Conservation (phyloP, 2,797 vertebrate species). For the Cryptoprocta ferox region DNA sequence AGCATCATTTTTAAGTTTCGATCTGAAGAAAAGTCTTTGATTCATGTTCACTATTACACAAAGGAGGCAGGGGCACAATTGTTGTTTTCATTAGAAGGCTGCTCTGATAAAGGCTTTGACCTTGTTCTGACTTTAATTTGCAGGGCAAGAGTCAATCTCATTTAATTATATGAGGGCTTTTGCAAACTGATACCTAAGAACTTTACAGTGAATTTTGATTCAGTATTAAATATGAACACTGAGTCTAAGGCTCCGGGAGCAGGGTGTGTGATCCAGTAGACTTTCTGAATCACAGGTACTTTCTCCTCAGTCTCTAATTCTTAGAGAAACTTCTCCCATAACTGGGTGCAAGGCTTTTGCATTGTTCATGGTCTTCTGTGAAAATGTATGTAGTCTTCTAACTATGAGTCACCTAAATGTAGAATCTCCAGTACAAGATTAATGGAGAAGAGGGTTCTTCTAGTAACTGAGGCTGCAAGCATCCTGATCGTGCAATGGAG, state of each 20-base stretch:
- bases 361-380: conserved; percentile 2
- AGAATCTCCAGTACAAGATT: background rate
- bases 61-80: background rate
- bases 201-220: conserved; percentile 58
- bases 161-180: conserved; percentile 52
- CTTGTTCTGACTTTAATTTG: conserved; percentile 61
- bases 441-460: background rate
- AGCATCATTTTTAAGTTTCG: conserved; percentile 47
- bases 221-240: background rate
- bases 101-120: background rate
- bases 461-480: background rate
- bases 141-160: conserved; percentile 51
- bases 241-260: conserved; percentile 43
- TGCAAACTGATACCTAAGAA: conserved; percentile 42
- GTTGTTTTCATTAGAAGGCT: background rate
- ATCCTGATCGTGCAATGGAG: background rate
- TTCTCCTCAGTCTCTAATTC: conserved; percentile 28
- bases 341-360: conserved; percentile 41
- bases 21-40: background rate
- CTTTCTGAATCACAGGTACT: background rate
- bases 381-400: background rate
- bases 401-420: background rate
- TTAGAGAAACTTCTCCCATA: conserved; percentile 49
- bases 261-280: conserved; percentile 39
- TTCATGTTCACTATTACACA: background rate